Evolutionary conservation across 2,888 invertebrate species (phyloP), one percentile per base, ranked within the genome.

Genomic region (Zaprionus bogoriensis): DNA sequence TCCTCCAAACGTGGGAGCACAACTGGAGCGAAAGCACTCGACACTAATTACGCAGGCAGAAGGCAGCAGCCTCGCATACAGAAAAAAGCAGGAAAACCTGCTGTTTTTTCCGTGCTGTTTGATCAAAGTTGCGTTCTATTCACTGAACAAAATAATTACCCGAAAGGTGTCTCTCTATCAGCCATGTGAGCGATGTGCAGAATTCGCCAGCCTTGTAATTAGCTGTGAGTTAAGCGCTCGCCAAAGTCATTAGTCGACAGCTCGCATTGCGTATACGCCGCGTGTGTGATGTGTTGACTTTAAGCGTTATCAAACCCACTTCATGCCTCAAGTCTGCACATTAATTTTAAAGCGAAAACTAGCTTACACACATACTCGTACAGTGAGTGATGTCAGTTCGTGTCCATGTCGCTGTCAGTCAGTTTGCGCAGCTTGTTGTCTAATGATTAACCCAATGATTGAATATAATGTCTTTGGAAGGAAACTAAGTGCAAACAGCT

Each of bases 131-230:
- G 41, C 17, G 51, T 41, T 41, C 45, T 54, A 64, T 78, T 78
- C 81, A 81, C 45, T 78, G 79, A 84, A 81, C 81, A 67, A 83
- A 67, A 81, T 83, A 81, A 81, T 84, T 76, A 74, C 66, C 61
- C 61, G 60, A 57, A 50, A 59, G 22, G 45, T 48, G 25, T 19
- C 38, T 55, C 54, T 58, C 46, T 38, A 19, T 23, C n/a, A 6
- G 20, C 22, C 17, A 55, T 48, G 41, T 63, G 52, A 61, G 45
- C 47, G 52, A 67, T 42, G 59, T 45, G 44, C 57, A 42, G 47
- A 44, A 48, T 42, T 71, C 41, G 38, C 14, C 42, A n/a, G 52
- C 47, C 36, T 54, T 63, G 41, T 67, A 73, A 73, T 78, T 78
- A 78, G 58, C 57, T 30, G 36, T 17, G 44, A 36, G 41, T 23